Conservation (phyloP, 2,797 vertebrate species). For the Propithecus deckenii region DNA sequence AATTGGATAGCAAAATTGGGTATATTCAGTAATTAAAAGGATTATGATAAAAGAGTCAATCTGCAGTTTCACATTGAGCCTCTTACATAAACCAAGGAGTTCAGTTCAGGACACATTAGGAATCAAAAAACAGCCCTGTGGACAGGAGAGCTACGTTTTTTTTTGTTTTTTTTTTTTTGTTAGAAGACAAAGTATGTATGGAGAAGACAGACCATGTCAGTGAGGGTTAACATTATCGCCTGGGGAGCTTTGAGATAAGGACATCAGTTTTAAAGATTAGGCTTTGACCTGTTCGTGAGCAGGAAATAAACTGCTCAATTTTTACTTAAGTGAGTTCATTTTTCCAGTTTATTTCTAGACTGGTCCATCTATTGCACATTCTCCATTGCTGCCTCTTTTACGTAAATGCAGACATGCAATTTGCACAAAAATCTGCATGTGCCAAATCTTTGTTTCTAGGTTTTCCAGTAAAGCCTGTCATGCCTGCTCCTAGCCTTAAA, state of each 20-base stretch:
- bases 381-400: not conserved
- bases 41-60: not conserved
- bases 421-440: not conserved
- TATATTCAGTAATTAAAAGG: conserved; percentile 37
- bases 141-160: too few species aligned
- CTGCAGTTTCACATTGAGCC: not conserved
- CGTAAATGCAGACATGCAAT: not conserved
- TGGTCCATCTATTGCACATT: not conserved
- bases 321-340: not conserved
- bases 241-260: not conserved
- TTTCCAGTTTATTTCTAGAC: not conserved
- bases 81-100: not conserved
- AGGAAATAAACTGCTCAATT: not conserved
- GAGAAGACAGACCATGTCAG: not conserved
- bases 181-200: not conserved
- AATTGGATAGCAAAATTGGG: conserved; percentile 59
- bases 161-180: too few species aligned
- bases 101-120: not conserved
- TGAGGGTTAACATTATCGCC: not conserved
- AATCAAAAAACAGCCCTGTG: too few species aligned
- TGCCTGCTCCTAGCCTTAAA: not conserved
- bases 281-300: not conserved
- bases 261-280: not conserved
- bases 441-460: not conserved
- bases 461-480: not conserved